Evolutionary conservation across 2,888 invertebrate species (phyloP).

Genomic region (Drosophila mimica): DNA sequence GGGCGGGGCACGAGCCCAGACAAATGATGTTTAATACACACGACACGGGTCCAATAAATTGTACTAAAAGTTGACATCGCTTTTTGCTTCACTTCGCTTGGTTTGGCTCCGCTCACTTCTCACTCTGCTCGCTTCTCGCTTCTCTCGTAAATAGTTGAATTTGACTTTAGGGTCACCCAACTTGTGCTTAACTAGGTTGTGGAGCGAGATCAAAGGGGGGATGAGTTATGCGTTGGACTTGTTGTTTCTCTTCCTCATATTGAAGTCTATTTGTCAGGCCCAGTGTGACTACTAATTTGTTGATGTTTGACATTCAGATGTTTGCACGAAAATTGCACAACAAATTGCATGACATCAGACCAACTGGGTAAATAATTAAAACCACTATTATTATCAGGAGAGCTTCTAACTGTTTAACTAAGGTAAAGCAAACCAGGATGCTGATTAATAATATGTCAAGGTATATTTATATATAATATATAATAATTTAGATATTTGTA

Average conservation of each 20-base stretch:
- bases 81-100: conserved; percentile 11
- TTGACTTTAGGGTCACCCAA: conserved; percentile 35
- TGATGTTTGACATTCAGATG: conserved; percentile 38
- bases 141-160: conserved; percentile 28
- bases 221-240: background rate
- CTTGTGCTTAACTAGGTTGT: conserved; percentile 18
- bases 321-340: conserved; percentile 14
- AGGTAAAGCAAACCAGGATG: background rate
- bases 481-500: background rate
- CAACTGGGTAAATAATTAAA: conserved; percentile 14
- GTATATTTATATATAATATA: background rate
- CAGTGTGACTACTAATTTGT: conserved; percentile 34
- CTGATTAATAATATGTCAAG: background rate
- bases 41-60: conserved; percentile 66
- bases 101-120: conserved; percentile 2
- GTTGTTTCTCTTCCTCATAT: conserved; percentile 5
- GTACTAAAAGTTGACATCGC: conserved; percentile 30
- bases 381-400: background rate
- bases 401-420: background rate
- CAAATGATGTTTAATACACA: conserved; percentile 64
- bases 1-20: conserved; percentile 6
- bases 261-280: conserved; percentile 24
- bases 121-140: background rate
- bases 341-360: conserved; percentile 23
- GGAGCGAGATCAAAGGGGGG: background rate